Evolutionary conservation across 1,140 invertebrate genomes (phyloP), one percentile per base, ranked within the genome.

Genomic region (Bombus waltoni): DNA sequence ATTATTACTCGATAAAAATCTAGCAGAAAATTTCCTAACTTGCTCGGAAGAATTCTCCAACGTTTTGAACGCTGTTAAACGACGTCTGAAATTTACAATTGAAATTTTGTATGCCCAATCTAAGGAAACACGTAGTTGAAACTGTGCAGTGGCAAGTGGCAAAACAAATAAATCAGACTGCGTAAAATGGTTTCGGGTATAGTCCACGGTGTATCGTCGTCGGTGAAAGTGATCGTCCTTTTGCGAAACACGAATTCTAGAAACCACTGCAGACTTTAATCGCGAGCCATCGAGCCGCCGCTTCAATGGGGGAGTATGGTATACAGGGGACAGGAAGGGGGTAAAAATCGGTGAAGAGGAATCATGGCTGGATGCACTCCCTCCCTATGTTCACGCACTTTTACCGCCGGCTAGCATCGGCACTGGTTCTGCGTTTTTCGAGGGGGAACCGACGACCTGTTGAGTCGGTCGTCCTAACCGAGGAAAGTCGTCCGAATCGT

Each of bases 291-390:
- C 89, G 89, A 78, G 83, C 88, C 76, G 83, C 72, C 42, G 80
- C 70, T 77, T 75, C 59, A 75, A 81, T 74, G 70, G 62, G 68
- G 76, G 77, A 73, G 77, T 80, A 79, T 83, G 75, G 72, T 62
- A 32, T 66, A 66, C 59, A 78, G 75, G 75, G 86, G 86, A 88
- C 91, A 92, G 91, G 92, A 94, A 94, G 91, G 93, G 93, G 94
- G 92, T 94, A 93, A 94, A 92, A 94, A 94, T 94, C 93, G 93
- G 93, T 93, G 94, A 94, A 90, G 92, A 94, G 94, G 94, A 94
- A 94, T 90, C 90, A 93, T 90, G 94, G 93, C 91, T 94, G 92
- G 94, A 91, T 94, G 94, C 93, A 86, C 93, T 94, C 94, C 94
- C 94, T 94, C 93, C 91, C 92, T 93, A 88, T 85, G 77, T 91